Percentiles rank a stretch among this genome's conserved stretches.
phyloP scores from a whole-genome alignment of 2,113 vertebrate genomes.

The Thunnus thynnus region DNA sequence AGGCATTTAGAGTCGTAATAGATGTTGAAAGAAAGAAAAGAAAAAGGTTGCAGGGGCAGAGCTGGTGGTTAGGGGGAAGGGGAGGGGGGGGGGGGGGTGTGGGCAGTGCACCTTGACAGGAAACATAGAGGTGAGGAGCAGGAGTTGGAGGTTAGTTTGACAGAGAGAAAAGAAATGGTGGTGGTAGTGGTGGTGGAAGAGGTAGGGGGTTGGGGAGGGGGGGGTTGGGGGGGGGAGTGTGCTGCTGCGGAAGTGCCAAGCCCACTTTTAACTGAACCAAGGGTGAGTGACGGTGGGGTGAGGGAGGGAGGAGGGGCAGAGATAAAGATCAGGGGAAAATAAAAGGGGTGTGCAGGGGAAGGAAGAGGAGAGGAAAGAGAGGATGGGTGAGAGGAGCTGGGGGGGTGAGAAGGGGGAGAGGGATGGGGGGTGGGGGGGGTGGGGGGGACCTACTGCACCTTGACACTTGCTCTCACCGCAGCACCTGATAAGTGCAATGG shows the following conservation, averaged over 20 bases:
- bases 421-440: not conserved
- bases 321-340: slow-evolving; percentile 74
- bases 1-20: slow-evolving; percentile 66
- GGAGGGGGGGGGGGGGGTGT: slow-evolving; percentile 9
- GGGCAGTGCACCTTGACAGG: slow-evolving; percentile 81
- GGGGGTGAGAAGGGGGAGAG: not conserved
- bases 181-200: not conserved
- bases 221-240: not conserved
- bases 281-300: slow-evolving; percentile 47
- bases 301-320: slow-evolving; percentile 33
- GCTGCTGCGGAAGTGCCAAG: slow-evolving; percentile 67
- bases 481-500: slow-evolving; percentile 92
- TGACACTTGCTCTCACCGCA: slow-evolving; percentile 86
- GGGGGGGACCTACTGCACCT: slow-evolving; percentile 82
- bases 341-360: slow-evolving; percentile 69
- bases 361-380: slow-evolving; percentile 62
- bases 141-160: slow-evolving; percentile 79
- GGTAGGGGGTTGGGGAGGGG: not conserved
- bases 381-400: slow-evolving; percentile 43
- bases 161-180: slow-evolving; percentile 68
- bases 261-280: slow-evolving; percentile 81
- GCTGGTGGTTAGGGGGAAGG: slow-evolving; percentile 37
- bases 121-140: slow-evolving; percentile 78
- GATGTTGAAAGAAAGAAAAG: slow-evolving; percentile 70
- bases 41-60: slow-evolving; percentile 73